Conservation (phyloP, 2,888 invertebrate genomes). For the Mylabris sibirica region DNA sequence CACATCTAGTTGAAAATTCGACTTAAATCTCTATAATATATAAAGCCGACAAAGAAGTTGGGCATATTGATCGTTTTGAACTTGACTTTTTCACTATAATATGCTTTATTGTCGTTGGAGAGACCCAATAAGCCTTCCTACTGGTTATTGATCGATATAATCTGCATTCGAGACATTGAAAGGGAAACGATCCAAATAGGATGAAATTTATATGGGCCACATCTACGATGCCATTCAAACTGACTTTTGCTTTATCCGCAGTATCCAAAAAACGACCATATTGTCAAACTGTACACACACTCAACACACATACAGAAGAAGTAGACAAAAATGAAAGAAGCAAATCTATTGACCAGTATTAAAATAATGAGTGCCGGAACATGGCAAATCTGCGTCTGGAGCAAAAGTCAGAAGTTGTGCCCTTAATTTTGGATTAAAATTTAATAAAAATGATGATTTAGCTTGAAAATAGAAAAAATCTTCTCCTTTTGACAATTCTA, state of each 20-base stretch:
- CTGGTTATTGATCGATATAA: slow-evolving; percentile 8
- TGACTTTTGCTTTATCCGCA: slow-evolving; percentile 7
- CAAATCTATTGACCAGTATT: no score
- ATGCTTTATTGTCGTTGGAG: background rate
- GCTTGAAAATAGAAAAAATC: no score
- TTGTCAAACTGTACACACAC: background rate
- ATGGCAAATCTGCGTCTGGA: no score
- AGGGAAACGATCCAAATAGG: slow-evolving; percentile 9
- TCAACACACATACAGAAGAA: no score
- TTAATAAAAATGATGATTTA: no score
- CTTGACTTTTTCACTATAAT: background rate
- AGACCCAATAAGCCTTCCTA: background rate
- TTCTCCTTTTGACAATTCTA: no score
- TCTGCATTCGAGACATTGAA: slow-evolving; percentile 12
- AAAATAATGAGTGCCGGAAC: no score
- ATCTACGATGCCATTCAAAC: slow-evolving; percentile 12
- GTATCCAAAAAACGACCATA: background rate
- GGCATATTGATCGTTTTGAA: background rate
- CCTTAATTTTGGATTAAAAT: no score
- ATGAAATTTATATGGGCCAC: slow-evolving; percentile 4
- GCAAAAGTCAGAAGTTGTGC: no score
- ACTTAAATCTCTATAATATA: background rate
- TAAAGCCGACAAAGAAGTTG: background rate
- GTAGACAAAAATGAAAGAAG: background rate
- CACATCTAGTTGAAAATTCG: background rate